Base-by-base conservation (phyloP, 2,113 vertebrate genomes). In the Parus major region DNA sequence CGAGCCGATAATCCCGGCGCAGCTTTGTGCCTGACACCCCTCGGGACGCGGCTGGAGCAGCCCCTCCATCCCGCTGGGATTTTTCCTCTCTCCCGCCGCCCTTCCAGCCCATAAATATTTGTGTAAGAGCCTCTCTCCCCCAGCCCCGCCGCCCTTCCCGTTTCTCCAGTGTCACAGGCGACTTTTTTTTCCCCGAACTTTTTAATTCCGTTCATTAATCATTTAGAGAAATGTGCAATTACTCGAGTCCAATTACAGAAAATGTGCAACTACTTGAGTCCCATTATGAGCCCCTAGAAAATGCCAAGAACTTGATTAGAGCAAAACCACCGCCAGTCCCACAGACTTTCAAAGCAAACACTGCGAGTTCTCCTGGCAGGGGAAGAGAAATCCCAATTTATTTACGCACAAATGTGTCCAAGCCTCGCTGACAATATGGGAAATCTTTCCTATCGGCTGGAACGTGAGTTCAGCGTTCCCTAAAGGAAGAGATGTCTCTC, bases 361-460 rank as follows among this genome's bases (percentile, higher is more conserved):
- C 60, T 88, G 92, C 82, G 90, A 87, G 82, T 95, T 81, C 90
- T 97, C 97, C 95, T 90, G 46, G 95, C 57, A 75, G 94, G 86
- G 68, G 92, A 77, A 75, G 55, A 93, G 90, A 97, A 96, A 95
- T 96, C 93, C 55, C 92, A 28, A 90, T 96, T 96, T 98, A 96
- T 98, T 97, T 92, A 95, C 92, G 71, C 86, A 49, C 90, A 91
- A 86, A 89, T 24, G 88, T 19, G 90, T 82, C 97, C 97, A 97
- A 98, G 97, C 87, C 92, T 97, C 71, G 86, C 96, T 96, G 97
- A 97, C 97, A 96, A 92, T 33, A 94, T 17, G 95, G 97, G 96
- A 96, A 97, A 97, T 89, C 95, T 97, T 84, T 90, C 92, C 90
- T 91, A 91, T 90, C 19, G 4, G 82, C 95, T 16, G 59, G 50